Percentiles rank a stretch among this genome's conserved stretches.
Conservation (phyloP, 2,113 vertebrate genomes). For the Rhea pennata region DNA sequence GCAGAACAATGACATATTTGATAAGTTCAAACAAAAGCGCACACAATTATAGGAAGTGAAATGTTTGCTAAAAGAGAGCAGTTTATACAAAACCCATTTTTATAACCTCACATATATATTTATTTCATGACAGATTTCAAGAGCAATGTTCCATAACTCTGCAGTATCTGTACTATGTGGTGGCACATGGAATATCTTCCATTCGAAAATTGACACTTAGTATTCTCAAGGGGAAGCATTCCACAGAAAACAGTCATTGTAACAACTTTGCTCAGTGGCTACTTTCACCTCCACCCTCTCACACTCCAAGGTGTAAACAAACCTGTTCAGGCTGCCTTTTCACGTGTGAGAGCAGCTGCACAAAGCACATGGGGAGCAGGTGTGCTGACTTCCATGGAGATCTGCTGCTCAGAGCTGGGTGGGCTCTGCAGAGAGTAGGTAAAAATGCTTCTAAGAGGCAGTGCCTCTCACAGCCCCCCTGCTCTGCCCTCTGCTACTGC, state of each 20-base stretch:
- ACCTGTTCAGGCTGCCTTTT: background rate
- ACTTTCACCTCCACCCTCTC: background rate
- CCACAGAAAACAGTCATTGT: background rate
- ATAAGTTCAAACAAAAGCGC: conserved; percentile 66
- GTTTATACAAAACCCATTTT: conserved; percentile 68
- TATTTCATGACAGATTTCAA: conserved; percentile 19
- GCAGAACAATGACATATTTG: conserved; percentile 64
- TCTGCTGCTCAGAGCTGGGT: background rate
- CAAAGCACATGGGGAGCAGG: background rate
- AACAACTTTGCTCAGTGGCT: background rate
- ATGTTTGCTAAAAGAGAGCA: conserved; percentile 57
- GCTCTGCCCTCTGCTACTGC: background rate
- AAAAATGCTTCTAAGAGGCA: background rate
- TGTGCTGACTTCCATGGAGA: fast-evolving
- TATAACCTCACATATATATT: conserved; percentile 50
- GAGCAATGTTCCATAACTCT: background rate
- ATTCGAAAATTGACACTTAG: background rate
- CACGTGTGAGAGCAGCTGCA: background rate
- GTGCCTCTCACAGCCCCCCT: background rate
- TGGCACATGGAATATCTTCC: background rate
- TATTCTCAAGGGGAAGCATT: background rate
- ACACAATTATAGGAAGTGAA: conserved; percentile 68
- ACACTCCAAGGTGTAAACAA: background rate
- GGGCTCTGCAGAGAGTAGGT: background rate
- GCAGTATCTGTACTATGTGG: background rate